Percentiles rank a stretch among this genome's conserved stretches.
Conservation (phyloP, 2,888 invertebrate genomes). For the Xylota segnis region DNA sequence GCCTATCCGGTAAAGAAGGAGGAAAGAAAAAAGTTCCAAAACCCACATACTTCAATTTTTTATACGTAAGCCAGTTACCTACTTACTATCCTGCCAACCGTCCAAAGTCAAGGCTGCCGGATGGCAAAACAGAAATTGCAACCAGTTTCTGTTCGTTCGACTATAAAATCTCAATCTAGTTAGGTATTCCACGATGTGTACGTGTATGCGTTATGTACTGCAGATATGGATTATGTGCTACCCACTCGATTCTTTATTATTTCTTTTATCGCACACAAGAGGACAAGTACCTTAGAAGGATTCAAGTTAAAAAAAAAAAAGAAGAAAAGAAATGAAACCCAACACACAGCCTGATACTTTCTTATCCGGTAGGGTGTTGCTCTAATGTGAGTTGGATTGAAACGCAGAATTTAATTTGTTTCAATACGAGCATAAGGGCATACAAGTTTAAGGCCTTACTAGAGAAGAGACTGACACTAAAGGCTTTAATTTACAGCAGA, state of each 20-base stretch:
- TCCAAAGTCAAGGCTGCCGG: slow-evolving; percentile 75
- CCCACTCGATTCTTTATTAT: slow-evolving; percentile 36
- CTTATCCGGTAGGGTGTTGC: slow-evolving; percentile 8
- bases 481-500: too few species aligned
- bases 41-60: slow-evolving; percentile 34
- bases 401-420: neutral
- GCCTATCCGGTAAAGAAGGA: slow-evolving; percentile 2
- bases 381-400: neutral
- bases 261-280: slow-evolving; percentile 45
- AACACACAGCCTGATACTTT: slow-evolving; percentile 16
- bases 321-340: slow-evolving; percentile 24
- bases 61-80: slow-evolving; percentile 72
- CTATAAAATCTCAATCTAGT: slow-evolving; percentile 66
- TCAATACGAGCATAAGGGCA: too few species aligned
- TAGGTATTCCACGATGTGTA: neutral
- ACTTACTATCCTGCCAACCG: slow-evolving; percentile 64
- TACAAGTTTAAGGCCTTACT: too few species aligned
- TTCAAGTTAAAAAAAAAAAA: slow-evolving; percentile 26
- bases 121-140: slow-evolving; percentile 61
- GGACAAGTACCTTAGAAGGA: slow-evolving; percentile 66
- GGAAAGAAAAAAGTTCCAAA: slow-evolving; percentile 1
- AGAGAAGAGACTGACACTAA: too few species aligned
- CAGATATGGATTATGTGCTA: slow-evolving; percentile 45
- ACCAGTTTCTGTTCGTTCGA: slow-evolving; percentile 63
- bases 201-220: slow-evolving; percentile 26